phyloP scores from a whole-genome alignment of 2,113 vertebrate species.

The Engystomops pustulosus region DNA sequence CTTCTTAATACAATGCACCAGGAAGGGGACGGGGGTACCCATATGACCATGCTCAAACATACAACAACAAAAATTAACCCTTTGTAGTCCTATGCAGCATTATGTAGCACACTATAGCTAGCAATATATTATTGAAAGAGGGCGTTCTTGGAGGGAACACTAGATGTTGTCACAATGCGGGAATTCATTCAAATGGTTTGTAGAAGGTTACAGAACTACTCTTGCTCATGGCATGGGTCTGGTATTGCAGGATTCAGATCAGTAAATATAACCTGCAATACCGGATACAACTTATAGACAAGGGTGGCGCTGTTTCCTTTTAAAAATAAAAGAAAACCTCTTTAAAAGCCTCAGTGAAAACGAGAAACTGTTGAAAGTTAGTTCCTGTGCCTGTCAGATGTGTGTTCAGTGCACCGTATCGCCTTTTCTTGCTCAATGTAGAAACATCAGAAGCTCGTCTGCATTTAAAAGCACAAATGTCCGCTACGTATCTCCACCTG shows the following conservation, averaged over 20 bases:
- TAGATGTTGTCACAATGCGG: conserved; percentile 70
- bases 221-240: not conserved
- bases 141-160: conserved; percentile 75
- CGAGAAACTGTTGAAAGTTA: conserved; percentile 70
- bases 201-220: not conserved
- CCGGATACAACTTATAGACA: not conserved
- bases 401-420: conserved; percentile 72
- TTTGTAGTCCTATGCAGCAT: conserved; percentile 44
- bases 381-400: conserved; percentile 71
- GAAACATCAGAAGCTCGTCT: conserved; percentile 25
- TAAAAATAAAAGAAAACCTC: not conserved
- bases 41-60: not conserved
- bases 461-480: conserved; percentile 1
- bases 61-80: not conserved
- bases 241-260: not conserved
- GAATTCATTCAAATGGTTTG: conserved; percentile 63
- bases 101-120: conserved; percentile 36
- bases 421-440: conserved; percentile 51
- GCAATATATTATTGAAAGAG: not conserved
- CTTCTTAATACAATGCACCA: not conserved
- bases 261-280: not conserved
- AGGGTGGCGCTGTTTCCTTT: not conserved
- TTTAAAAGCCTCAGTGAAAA: conserved; percentile 66
- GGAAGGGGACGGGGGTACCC: not conserved
- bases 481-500: not conserved